These are phyloP conservation scores for Yoshiicerus persimilis DNA, from an alignment of 1,140 invertebrate species.

Conservation along the genomic window DNA sequence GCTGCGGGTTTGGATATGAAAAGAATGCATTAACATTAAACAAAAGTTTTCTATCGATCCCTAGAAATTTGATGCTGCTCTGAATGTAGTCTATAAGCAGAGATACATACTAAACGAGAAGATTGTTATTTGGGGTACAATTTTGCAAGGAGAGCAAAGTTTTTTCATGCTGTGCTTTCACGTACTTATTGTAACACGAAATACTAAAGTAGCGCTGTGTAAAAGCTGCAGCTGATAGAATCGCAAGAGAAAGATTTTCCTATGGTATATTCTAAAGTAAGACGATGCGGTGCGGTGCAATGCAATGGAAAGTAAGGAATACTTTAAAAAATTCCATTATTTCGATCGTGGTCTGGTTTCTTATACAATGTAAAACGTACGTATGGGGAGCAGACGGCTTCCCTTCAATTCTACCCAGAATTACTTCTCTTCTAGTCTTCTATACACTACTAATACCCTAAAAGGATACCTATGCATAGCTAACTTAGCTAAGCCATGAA, in stretches of 20 bases:
- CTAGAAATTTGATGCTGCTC: neutral
- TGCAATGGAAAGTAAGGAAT: neutral
- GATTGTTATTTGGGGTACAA: neutral
- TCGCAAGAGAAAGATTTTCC: neutral
- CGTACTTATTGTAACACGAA: neutral
- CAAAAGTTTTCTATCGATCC: slow-evolving; percentile 9
- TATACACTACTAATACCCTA: neutral
- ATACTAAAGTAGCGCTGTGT: neutral
- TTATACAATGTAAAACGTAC: neutral
- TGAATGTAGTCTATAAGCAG: neutral
- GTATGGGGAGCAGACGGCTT: neutral
- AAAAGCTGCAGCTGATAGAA: neutral
- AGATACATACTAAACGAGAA: neutral
- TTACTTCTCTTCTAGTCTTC: neutral
- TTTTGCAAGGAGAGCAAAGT: neutral
- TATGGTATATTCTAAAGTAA: neutral
- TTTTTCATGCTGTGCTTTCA: neutral
- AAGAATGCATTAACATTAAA: neutral
- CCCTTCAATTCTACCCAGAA: neutral
- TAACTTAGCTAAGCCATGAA: neutral
- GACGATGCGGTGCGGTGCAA: no score
- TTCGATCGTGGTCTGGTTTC: neutral
- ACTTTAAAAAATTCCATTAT: neutral
- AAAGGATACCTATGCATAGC: neutral
- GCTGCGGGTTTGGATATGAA: neutral